A percentile compares a stretch with the other conserved stretches of the same genome.
Evolutionary conservation across 2,113 vertebrate genomes (phyloP).

Genomic region (Podilymbus podiceps): DNA sequence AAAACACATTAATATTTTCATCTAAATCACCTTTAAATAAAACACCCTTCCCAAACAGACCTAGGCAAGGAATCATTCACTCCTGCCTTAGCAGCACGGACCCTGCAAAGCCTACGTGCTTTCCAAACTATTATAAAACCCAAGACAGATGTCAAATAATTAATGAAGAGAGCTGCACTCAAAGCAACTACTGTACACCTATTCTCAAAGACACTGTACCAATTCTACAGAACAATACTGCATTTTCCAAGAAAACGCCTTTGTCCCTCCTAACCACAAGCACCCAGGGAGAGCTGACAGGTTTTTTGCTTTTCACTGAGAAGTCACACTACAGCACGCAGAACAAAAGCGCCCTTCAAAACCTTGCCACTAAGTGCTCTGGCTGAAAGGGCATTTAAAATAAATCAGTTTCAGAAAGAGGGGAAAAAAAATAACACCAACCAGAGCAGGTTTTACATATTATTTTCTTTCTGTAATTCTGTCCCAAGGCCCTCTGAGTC

Average conservation of each 20-base stretch:
- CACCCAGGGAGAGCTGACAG: background rate
- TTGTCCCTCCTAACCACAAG: background rate
- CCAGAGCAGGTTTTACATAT: background rate
- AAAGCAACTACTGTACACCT: background rate
- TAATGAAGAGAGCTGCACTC: background rate
- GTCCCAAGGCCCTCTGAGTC: background rate
- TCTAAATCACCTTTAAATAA: background rate
- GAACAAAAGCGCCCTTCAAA: conserved; percentile 50
- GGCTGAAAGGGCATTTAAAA: conserved; percentile 31
- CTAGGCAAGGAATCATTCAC: background rate
- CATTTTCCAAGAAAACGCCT: background rate
- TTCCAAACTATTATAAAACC: background rate
- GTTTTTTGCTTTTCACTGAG: conserved; percentile 8
- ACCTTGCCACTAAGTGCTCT: conserved; percentile 4
- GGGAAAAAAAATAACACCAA: background rate
- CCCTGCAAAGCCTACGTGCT: background rate
- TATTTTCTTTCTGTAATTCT: background rate
- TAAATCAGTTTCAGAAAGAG: background rate
- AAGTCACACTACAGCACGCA: background rate
- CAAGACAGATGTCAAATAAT: conserved; percentile 8
- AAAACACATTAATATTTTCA: background rate
- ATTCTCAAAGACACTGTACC: background rate
- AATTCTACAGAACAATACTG: background rate
- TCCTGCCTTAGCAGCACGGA: background rate
- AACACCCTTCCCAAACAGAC: background rate